Evolutionary conservation across 2,113 vertebrate species (phyloP).

Genomic region (Gobius niger): DNA sequence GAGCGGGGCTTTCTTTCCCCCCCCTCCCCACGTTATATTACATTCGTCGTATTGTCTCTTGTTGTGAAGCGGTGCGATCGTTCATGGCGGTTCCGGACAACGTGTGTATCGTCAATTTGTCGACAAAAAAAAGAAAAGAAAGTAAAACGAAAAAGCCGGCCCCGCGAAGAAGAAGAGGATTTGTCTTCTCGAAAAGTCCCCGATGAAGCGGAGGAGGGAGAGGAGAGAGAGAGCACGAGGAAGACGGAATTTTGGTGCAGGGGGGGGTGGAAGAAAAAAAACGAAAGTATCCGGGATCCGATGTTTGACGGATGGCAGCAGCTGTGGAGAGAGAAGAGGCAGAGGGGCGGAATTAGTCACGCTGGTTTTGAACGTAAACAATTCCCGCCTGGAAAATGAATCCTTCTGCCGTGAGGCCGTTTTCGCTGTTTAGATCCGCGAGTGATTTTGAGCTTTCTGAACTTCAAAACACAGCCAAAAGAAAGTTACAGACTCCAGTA

Average conservation of each 20-base stretch:
- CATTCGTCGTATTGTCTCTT: slow-evolving; percentile 78
- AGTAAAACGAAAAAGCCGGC: slow-evolving; percentile 17
- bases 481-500: too few relatives aligned
- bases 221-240: slow-evolving; percentile 37
- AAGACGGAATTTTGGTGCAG: slow-evolving; percentile 53
- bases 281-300: slow-evolving; percentile 32
- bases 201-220: slow-evolving; percentile 42
- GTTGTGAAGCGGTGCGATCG: slow-evolving; percentile 50
- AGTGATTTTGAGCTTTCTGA: too few relatives aligned
- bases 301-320: slow-evolving; percentile 62
- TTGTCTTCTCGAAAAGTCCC: slow-evolving; percentile 56
- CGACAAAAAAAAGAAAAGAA: neutral
- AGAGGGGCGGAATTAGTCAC: slow-evolving; percentile 55
- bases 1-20: slow-evolving; percentile 54
- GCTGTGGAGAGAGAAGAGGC: slow-evolving; percentile 38
- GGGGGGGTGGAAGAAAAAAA: neutral
- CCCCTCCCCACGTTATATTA: slow-evolving; percentile 75
- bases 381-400: slow-evolving; percentile 21
- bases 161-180: slow-evolving; percentile 38
- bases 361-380: slow-evolving; percentile 59
- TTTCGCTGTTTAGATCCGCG: neutral
- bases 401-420: neutral
- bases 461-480: too few relatives aligned
- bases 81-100: slow-evolving; percentile 51
- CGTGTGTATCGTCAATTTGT: slow-evolving; percentile 46